Percentiles rank a stretch among this genome's conserved stretches.
These are phyloP conservation scores for Ophion obscuratus DNA, from an alignment of 2,888 invertebrate genomes.

Conservation along the genomic window DNA sequence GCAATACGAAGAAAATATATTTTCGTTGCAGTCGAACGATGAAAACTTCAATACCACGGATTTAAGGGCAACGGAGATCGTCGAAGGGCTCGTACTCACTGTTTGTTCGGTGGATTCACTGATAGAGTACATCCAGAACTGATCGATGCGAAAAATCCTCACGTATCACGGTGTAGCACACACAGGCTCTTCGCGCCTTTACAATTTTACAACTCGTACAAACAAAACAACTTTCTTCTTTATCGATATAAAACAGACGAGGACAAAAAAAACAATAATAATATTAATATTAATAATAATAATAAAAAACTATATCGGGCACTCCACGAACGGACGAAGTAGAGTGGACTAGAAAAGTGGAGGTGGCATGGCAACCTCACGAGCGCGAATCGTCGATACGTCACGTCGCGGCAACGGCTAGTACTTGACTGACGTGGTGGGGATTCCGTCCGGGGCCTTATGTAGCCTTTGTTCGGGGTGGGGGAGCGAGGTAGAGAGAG, in stretches of 20 bases:
- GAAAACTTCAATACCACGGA: no score
- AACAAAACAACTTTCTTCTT: no score
- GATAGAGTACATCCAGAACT: conserved; percentile 61
- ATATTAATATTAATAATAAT: conserved; percentile 49
- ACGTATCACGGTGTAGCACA: conserved; percentile 41
- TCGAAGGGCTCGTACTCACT: conserved; percentile 51
- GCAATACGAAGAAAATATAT: no score
- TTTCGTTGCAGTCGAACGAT: no score
- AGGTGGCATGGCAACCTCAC: conserved; percentile 68
- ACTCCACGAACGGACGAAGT: conserved; percentile 60
- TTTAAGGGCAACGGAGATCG: no score
- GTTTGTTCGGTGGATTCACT: conserved; percentile 44
- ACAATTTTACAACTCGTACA: background rate
- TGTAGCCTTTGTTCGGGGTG: conserved; percentile 76
- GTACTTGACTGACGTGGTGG: conserved; percentile 80
- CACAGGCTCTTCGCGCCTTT: conserved; percentile 20
- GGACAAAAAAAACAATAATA: conserved; percentile 17
- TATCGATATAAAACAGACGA: conserved; percentile 8
- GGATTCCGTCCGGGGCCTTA: conserved; percentile 79
- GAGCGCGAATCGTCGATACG: conserved; percentile 66
- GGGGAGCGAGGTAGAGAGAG: conserved; percentile 58
- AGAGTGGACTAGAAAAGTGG: conserved; percentile 68
- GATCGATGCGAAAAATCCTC: conserved; percentile 59
- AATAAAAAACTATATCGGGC: conserved; percentile 60
- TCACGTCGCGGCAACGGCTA: conserved; percentile 75